Evolutionary conservation across 1,140 invertebrate species (phyloP).

Genomic region (Charaxes varanes): DNA sequence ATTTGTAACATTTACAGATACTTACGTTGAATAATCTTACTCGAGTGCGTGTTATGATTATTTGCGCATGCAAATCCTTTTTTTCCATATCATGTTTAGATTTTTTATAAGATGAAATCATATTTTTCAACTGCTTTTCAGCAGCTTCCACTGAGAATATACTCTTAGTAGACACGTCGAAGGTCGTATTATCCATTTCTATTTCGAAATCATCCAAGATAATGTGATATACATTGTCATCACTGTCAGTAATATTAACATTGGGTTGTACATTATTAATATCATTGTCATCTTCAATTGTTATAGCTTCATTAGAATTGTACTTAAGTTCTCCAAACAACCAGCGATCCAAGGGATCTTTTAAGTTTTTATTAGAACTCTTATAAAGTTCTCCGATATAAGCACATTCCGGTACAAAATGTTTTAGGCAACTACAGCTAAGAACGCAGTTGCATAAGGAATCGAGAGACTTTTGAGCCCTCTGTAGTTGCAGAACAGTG

Average conservation of each 20-base stretch:
- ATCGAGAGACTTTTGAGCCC: slow-evolving; percentile 25
- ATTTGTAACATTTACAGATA: no score
- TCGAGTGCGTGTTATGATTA: slow-evolving; percentile 4
- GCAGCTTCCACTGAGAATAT: slow-evolving; percentile 25
- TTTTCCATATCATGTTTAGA: not conserved
- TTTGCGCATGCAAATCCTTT: slow-evolving; percentile 2
- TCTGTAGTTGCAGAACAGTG: slow-evolving; percentile 20
- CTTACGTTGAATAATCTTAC: slow-evolving; percentile 16
- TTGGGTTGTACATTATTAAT: slow-evolving; percentile 6
- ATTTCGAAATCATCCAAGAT: slow-evolving; percentile 29
- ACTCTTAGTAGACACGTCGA: slow-evolving; percentile 4
- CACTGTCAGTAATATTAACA: slow-evolving; percentile 14
- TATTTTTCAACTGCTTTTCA: slow-evolving; percentile 1
- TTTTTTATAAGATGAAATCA: not conserved
- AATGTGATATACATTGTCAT: slow-evolving; percentile 20
- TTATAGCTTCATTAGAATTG: slow-evolving; percentile 21
- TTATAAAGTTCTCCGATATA: slow-evolving; percentile 19
- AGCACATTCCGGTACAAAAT: slow-evolving; percentile 15
- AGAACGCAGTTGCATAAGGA: slow-evolving; percentile 30
- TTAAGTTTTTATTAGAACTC: not conserved
- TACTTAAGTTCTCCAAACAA: slow-evolving; percentile 35
- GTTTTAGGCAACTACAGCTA: slow-evolving; percentile 18
- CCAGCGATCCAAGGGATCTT: slow-evolving; percentile 37
- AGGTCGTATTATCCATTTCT: slow-evolving; percentile 3
- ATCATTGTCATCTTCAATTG: slow-evolving; percentile 7